Base-by-base conservation (phyloP, 2,888 invertebrate genomes). In the Ectobius pallidus region DNA sequence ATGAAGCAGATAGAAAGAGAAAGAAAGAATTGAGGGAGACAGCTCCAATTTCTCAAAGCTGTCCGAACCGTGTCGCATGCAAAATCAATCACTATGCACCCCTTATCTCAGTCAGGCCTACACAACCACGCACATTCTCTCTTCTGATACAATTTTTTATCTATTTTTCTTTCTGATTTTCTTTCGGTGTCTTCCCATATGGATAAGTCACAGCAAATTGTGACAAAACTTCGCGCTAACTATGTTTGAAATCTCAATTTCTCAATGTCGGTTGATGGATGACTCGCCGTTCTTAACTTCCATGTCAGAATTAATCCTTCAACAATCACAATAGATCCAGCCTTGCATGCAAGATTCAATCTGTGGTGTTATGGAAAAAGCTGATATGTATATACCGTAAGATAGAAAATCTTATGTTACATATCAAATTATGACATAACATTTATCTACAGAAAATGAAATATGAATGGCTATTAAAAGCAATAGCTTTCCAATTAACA, bases 41-140 rank as follows among this genome's bases (percentile, higher is more conserved):
- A 80, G 81, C 81, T 30, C 80, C 83, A 82, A 83, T 83, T 82
- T 82, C 82, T 83, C 83, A 83, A 83, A 83, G 80, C 82, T 82
- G 82, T 82, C 83, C 82, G 80, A 82, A 82, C 80, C 81, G 81
- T 81, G 82, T 82, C 81, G 82, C 81, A 82, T 82, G 82, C 82
- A 82, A 82, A 83, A 83, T 83, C 83, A 83, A 83, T 83, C 83
- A 81, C 81, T 32, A 69, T 30, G 46, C 30, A 72, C 22, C 69
- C 32, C 58, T 7, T 18, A 9, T 22, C 55, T 14, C 1, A 11
- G 7, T n/a, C 32, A 32, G 11, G 11, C 4, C 34, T 34, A 11
- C 11, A 7, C 34, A 34, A 4, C 34, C 34, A 34, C 34, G 11
- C 34, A 52, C 16, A 18, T 2, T 9, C 30, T 34, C 58, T 14